These are phyloP conservation scores for Acomys russatus DNA, from an alignment of 2,797 vertebrate species.

Conservation along the genomic window DNA sequence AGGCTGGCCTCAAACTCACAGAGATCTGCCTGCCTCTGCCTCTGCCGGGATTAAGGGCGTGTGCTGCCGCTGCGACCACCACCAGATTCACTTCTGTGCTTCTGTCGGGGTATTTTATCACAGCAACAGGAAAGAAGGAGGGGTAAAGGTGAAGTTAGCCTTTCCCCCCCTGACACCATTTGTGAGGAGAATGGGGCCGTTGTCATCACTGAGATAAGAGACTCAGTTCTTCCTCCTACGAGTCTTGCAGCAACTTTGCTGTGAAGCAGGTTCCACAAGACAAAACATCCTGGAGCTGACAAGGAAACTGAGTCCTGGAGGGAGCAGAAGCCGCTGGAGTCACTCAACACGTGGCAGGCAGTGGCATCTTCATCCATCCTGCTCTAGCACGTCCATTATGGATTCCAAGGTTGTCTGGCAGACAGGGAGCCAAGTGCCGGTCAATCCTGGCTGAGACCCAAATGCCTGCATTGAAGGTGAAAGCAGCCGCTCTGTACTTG, in stretches of 20 bases:
- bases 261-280: background rate
- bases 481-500: fast-evolving
- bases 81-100: background rate
- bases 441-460: fast-evolving
- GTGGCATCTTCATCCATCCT: background rate
- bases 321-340: background rate
- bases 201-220: background rate
- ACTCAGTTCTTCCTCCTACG: no score
- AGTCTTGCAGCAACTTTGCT: background rate
- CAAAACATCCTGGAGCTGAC: background rate
- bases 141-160: background rate
- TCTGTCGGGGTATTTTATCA: background rate
- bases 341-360: no score
- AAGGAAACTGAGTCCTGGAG: background rate
- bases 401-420: conserved; percentile 10
- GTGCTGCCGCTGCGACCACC: no score
- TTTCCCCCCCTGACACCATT: background rate
- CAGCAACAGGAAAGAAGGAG: background rate
- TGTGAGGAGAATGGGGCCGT: background rate
- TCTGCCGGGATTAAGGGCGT: no score
- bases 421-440: background rate
- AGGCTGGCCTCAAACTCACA: no score
- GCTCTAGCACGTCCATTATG: background rate
- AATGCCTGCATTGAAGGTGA: background rate
- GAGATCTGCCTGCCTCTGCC: no score